Conservation (phyloP, 2,888 invertebrate species). For the Lamellibrachia satsuma region DNA sequence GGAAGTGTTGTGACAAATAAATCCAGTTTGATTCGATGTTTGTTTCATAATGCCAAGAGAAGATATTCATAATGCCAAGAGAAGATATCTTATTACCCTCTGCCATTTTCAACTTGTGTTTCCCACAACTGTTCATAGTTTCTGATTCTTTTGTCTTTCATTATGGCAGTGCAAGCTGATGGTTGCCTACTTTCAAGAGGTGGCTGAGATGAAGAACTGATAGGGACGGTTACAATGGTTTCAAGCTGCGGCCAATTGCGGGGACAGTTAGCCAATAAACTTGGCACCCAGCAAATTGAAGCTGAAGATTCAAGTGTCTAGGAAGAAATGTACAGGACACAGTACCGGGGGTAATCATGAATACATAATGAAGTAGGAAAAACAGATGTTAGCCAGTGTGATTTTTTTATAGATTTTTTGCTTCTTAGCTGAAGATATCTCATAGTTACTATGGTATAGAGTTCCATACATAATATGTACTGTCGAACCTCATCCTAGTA, state of each 20-base stretch:
- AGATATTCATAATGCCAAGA: no score
- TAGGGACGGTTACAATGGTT: background rate
- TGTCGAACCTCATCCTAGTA: background rate
- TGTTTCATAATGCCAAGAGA: background rate
- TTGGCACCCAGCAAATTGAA: no score
- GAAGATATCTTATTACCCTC: no score
- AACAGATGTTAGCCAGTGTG: no score
- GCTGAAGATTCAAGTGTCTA: no score
- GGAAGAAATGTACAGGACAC: no score
- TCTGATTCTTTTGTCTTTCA: background rate
- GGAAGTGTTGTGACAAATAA: no score
- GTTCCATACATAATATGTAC: background rate
- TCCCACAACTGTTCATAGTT: background rate
- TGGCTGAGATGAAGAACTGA: conserved; percentile 26
- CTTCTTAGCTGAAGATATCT: background rate
- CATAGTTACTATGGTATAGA: background rate
- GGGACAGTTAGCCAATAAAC: background rate
- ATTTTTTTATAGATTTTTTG: no score
- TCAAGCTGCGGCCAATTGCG: background rate
- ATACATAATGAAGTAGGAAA: no score
- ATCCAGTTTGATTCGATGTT: no score
- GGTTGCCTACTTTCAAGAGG: conserved; percentile 86
- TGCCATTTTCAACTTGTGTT: background rate
- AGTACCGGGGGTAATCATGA: no score
- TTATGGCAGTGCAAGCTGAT: conserved; percentile 85